Base-by-base conservation (phyloP, 2,797 vertebrate genomes). In the Micropoecilia bifurca region DNA sequence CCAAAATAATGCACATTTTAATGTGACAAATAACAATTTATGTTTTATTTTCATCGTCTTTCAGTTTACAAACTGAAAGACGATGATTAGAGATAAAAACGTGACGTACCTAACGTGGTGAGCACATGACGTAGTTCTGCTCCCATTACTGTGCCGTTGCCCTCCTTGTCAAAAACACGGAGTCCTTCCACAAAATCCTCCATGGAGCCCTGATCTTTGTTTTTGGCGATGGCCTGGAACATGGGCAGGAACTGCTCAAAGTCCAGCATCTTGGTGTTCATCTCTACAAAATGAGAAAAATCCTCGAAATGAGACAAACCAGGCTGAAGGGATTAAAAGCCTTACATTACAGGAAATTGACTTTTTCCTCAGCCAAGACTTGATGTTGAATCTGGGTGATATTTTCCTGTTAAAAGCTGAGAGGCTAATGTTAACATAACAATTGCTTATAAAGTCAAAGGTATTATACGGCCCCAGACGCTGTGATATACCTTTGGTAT, bases 161-260 rank as follows among this genome's bases (percentile, higher is more conserved):
- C 98, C 91, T 99, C 98, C 88, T 99, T 99, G 95, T 99, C 98
- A 63, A 99, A 99, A 55, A 99, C 98, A 73, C 97, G 92, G 74
- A 99, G 96, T 74, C 98, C 98, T 93, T 99, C 98, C 4, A 98
- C 97, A 7, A 98, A 98, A 84, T 99, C 98, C 89, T 99, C 98
- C 59, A 97, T 97, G 77, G 96, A 97, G 79, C 97, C 98, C 92
- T 98, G 97, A 89, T 99, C 98, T 95, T 99, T 99, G 94, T 98
- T 99, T 95, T 99, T 99, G 82, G 97, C 96, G 33, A 99, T 97
- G 9, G 97, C 97, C 80, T 98, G 97, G 91, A 98, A 95, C 98
- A 99, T 99, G 83, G 98, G 97, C 90, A 99, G 95, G 94, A 99
- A 99, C 95, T 98, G 97, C 91, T 99, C 98, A 59, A 99, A 99